Percentiles rank a stretch among this genome's conserved stretches.
Conservation (phyloP, 1,140 invertebrate species). For the Lordiphosa stackelbergi region DNA sequence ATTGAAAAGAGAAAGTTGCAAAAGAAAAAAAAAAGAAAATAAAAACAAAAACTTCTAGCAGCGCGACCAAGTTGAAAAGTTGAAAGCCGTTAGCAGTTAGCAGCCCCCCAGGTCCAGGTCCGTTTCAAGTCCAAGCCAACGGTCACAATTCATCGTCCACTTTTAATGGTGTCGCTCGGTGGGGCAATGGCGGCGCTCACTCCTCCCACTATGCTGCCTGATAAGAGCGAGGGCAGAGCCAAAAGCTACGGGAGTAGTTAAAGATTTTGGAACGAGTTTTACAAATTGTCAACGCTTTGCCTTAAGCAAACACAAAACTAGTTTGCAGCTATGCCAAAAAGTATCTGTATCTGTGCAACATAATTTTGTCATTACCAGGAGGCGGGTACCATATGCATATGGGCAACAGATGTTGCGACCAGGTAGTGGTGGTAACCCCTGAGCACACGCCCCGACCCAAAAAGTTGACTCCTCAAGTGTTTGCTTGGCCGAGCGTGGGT, state of each 20-base stretch:
- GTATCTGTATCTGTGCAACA: conserved; percentile 53
- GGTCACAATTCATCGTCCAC: background rate
- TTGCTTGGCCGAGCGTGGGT: conserved; percentile 47
- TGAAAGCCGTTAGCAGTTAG: conserved; percentile 53
- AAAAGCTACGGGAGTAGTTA: conserved; percentile 17
- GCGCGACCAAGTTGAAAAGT: conserved; percentile 51
- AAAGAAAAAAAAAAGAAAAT: conserved; percentile 31
- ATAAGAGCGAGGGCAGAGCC: conserved; percentile 26
- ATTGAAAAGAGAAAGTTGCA: conserved; percentile 74
- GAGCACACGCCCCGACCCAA: conserved; percentile 7
- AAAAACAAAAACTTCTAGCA: conserved; percentile 54
- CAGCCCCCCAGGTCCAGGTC: background rate
- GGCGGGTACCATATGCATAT: conserved; percentile 52
- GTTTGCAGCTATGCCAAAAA: conserved; percentile 50
- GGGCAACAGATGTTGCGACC: conserved; percentile 66
- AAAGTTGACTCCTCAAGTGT: conserved; percentile 13
- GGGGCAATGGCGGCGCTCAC: too few species aligned
- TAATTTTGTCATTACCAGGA: conserved; percentile 71
- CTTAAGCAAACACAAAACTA: conserved; percentile 70
- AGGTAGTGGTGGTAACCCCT: conserved; percentile 55
- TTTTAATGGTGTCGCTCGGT: background rate
- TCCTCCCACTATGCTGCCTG: conserved; percentile 34
- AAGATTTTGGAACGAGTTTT: conserved; percentile 58
- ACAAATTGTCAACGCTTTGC: conserved; percentile 71
- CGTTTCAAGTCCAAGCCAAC: too few species aligned